phyloP scores from a whole-genome alignment of 2,888 invertebrate species.

The Empis stercorea region DNA sequence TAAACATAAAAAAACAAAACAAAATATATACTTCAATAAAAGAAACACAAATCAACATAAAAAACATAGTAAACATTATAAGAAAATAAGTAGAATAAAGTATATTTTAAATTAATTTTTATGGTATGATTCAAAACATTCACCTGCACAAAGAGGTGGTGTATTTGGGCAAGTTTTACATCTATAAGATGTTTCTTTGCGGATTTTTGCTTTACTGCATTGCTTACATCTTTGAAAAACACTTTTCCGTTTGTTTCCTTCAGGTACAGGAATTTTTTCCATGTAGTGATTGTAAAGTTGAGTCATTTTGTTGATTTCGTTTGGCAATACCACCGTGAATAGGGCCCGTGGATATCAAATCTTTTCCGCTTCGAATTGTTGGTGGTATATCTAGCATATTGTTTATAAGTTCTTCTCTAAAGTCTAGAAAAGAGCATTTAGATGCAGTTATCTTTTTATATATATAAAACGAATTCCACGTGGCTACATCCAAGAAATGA shows the following conservation, averaged over 20 bases:
- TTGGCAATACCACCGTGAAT: background rate
- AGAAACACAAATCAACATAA: no score
- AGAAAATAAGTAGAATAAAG: no score
- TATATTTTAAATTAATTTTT: no score
- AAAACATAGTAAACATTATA: no score
- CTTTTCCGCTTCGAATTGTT: background rate
- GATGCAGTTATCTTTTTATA: conserved; percentile 5
- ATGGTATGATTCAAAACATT: conserved; percentile 5
- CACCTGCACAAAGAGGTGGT: conserved; percentile 6
- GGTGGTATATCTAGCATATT: background rate
- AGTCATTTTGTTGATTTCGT: background rate
- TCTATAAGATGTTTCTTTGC: conserved; percentile 10
- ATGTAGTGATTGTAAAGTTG: conserved; percentile 5
- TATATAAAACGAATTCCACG: conserved; percentile 10
- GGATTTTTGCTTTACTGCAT: conserved; percentile 1
- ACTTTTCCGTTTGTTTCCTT: conserved; percentile 7
- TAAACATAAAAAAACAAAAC: no score
- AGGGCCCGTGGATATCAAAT: background rate
- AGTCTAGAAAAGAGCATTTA: conserved; percentile 3
- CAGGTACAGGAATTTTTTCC: conserved; percentile 6
- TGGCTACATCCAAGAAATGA: conserved; percentile 2
- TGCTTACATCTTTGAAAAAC: conserved; percentile 4
- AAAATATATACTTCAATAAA: no score
- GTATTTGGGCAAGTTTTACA: conserved; percentile 8
- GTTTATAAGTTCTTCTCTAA: background rate